These are phyloP conservation scores for Dascyllus trimaculatus DNA, from an alignment of 2,113 vertebrate species.

Conservation along the genomic window DNA sequence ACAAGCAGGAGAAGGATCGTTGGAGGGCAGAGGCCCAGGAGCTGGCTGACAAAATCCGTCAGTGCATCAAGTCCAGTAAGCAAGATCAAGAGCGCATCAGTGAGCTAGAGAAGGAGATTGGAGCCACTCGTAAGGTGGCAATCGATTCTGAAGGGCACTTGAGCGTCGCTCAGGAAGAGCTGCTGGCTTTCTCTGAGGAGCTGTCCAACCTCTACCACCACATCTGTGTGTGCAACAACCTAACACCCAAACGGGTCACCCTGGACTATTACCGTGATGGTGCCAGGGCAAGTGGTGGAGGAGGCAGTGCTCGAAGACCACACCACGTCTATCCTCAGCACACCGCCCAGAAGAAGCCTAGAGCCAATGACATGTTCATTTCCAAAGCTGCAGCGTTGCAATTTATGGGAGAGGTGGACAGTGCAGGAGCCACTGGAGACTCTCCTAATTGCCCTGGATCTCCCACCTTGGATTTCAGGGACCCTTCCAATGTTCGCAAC, in stretches of 20 bases:
- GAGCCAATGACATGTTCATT: constrained; percentile 78
- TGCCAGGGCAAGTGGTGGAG: constrained; percentile 55
- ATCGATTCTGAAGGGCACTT: constrained; percentile 86
- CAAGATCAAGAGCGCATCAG: constrained; percentile 86
- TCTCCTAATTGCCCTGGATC: constrained; percentile 82
- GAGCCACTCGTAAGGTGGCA: constrained; percentile 83
- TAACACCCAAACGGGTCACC: constrained; percentile 88
- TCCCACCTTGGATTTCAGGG: constrained; percentile 85
- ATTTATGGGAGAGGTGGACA: constrained; percentile 79
- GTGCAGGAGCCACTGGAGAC: constrained; percentile 71
- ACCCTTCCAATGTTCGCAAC: constrained; percentile 86
- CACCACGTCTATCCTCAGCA: constrained; percentile 66
- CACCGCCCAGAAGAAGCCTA: constrained; percentile 72
- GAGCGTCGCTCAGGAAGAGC: constrained; percentile 87
- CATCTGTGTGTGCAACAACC: constrained; percentile 88
- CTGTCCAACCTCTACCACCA: constrained; percentile 90
- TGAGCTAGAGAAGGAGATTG: constrained; percentile 86
- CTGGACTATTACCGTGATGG: constrained; percentile 87
- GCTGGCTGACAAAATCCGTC: constrained; percentile 85
- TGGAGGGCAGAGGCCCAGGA: constrained; percentile 84
- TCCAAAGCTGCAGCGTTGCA: constrained; percentile 78
- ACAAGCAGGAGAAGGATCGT: constrained; percentile 84
- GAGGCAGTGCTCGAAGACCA: constrained; percentile 47
- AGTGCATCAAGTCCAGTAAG: constrained; percentile 84
- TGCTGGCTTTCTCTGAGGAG: constrained; percentile 88